phyloP scores from a whole-genome alignment of 2,888 invertebrate genomes.

The Melipona bicolor region DNA sequence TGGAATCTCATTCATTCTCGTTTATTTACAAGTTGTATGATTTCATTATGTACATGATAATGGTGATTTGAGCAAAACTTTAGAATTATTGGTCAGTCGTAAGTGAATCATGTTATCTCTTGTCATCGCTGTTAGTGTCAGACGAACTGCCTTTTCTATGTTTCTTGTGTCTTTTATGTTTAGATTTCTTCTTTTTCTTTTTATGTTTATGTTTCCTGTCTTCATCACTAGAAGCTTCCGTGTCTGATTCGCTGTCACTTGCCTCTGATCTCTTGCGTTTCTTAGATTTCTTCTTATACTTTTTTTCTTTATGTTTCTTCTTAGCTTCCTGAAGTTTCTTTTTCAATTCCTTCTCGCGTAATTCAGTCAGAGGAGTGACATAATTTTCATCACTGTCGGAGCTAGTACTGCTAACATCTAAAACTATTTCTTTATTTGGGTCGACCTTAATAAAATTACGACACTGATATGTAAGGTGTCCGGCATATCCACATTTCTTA shows the following conservation, averaged over 20 bases:
- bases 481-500: conserved; percentile 98
- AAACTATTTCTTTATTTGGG: conserved; percentile 95
- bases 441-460: conserved; percentile 97
- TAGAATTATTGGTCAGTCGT: not conserved
- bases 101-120: conserved; percentile 30
- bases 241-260: conserved; percentile 77
- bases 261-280: conserved; percentile 76
- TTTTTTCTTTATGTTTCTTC: conserved; percentile 86
- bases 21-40: conserved; percentile 10
- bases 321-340: conserved; percentile 89
- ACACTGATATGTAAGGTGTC: conserved; percentile 98
- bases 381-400: conserved; percentile 94
- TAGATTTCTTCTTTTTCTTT: conserved; percentile 79
- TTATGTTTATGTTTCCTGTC: conserved; percentile 78
- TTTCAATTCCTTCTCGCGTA: conserved; percentile 91
- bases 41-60: conserved; percentile 21
- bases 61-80: not conserved
- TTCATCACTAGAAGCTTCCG: conserved; percentile 65
- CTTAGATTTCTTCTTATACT: conserved; percentile 83
- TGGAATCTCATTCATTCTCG: not conserved
- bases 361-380: conserved; percentile 91
- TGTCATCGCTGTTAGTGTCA: conserved; percentile 57
- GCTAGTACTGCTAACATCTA: conserved; percentile 97
- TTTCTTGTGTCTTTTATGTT: conserved; percentile 83
- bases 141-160: conserved; percentile 76